These are phyloP conservation scores for Crotalus helleri DNA, from an alignment of 2,113 vertebrate species.

Conservation along the genomic window DNA sequence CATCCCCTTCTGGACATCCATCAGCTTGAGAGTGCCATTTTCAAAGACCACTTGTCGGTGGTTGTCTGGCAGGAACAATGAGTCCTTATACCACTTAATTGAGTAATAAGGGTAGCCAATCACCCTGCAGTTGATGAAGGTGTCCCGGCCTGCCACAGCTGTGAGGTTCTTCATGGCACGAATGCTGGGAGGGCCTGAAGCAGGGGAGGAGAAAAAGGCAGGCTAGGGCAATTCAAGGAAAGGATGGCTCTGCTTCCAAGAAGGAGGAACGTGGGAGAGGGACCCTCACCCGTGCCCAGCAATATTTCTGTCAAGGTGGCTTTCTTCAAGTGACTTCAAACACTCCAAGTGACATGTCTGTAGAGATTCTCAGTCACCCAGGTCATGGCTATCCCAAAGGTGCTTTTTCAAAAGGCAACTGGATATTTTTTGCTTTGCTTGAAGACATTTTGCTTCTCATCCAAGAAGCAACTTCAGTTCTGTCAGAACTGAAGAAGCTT, in stretches of 20 bases:
- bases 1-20: constrained; percentile 97
- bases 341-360: not conserved
- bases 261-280: not conserved
- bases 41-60: constrained; percentile 98
- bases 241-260: constrained; percentile 23
- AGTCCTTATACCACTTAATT: constrained; percentile 98
- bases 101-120: constrained; percentile 99
- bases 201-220: constrained; percentile 55
- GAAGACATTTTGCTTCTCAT: not conserved
- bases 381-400: not conserved
- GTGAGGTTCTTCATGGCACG: constrained; percentile 97
- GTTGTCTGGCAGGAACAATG: constrained; percentile 92
- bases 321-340: not conserved
- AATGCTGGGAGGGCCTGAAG: constrained; percentile 91
- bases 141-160: constrained; percentile 92
- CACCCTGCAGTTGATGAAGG: constrained; percentile 97
- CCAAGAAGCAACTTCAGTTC: not conserved
- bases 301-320: not conserved
- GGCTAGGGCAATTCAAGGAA: constrained; percentile 64
- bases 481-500: not conserved
- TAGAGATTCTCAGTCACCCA: not conserved
- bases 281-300: not conserved
- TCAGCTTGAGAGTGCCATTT: constrained; percentile 95
- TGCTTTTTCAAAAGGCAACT: not conserved
- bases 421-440: not conserved